phyloP scores from a whole-genome alignment of 2,888 invertebrate genomes.

The Ectobius pallidus region DNA sequence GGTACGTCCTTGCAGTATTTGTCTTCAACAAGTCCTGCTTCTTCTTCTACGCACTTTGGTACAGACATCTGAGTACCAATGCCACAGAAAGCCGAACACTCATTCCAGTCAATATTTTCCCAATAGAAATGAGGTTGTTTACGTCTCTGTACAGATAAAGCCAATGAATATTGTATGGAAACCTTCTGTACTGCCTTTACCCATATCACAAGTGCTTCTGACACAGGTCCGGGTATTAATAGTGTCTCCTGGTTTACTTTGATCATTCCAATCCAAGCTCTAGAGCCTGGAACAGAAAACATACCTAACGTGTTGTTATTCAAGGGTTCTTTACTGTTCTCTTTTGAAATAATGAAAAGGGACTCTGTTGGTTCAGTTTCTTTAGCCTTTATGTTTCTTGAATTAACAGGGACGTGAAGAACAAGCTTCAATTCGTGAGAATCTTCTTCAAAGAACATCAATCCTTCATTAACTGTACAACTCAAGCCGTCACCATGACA shows the following conservation, averaged over 20 bases:
- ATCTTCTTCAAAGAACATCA: background rate
- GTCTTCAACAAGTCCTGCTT: background rate
- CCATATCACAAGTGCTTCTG: too few species aligned
- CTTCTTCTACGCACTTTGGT: background rate
- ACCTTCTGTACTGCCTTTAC: too few species aligned
- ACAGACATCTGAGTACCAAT: background rate
- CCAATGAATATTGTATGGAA: too few species aligned
- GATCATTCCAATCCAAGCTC: too few species aligned
- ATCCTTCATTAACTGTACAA: slow-evolving; percentile 45
- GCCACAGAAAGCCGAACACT: too few species aligned
- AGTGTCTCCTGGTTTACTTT: too few species aligned
- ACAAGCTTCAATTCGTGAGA: background rate
- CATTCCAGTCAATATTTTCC: too few species aligned
- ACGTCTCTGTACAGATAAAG: too few species aligned
- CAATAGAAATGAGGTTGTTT: too few species aligned
- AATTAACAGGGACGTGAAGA: background rate
- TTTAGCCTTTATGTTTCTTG: background rate
- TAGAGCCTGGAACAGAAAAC: too few species aligned
- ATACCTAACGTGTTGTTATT: too few species aligned
- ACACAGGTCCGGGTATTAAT: too few species aligned
- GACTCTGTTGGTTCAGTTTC: background rate
- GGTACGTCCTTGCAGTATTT: background rate
- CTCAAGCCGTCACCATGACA: slow-evolving; percentile 65
- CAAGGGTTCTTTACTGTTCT: background rate
- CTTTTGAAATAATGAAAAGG: background rate